Conservation (phyloP, 2,888 invertebrate species). For the Polyploca ridens region DNA sequence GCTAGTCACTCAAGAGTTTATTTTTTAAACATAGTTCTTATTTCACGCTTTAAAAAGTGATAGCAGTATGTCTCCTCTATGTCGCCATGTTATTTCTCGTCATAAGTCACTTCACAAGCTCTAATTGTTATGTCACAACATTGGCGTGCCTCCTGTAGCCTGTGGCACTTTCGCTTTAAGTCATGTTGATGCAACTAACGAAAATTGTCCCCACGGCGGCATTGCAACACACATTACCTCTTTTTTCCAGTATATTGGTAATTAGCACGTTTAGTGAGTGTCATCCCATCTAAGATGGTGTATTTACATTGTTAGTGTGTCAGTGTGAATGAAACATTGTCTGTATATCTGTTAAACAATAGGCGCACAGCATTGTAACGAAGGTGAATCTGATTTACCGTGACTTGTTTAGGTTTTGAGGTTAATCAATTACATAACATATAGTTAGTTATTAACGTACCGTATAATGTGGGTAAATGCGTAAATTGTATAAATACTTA, state of each 20-base stretch:
- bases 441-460: neutral
- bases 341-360: slow-evolving; percentile 53
- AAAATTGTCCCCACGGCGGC: slow-evolving; percentile 35
- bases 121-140: slow-evolving; percentile 59
- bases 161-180: slow-evolving; percentile 53
- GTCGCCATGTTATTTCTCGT: neutral
- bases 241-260: slow-evolving; percentile 31
- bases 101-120: slow-evolving; percentile 37
- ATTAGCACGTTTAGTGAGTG: slow-evolving; percentile 51
- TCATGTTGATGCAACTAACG: slow-evolving; percentile 46
- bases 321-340: slow-evolving; percentile 58
- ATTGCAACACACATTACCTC: slow-evolving; percentile 35
- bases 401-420: slow-evolving; percentile 46
- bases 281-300: slow-evolving; percentile 19
- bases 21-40: neutral
- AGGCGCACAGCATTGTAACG: slow-evolving; percentile 39
- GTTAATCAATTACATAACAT: slow-evolving; percentile 46
- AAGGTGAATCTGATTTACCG: slow-evolving; percentile 50
- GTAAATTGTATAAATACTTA: too few species aligned
- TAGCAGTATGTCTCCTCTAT: neutral
- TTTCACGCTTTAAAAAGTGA: neutral
- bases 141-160: slow-evolving; percentile 31
- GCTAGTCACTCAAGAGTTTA: neutral
- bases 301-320: slow-evolving; percentile 44
- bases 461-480: too few species aligned